Evolutionary conservation across 2,797 vertebrate species (phyloP).

Genomic region (Thripadectes ignobilis): DNA sequence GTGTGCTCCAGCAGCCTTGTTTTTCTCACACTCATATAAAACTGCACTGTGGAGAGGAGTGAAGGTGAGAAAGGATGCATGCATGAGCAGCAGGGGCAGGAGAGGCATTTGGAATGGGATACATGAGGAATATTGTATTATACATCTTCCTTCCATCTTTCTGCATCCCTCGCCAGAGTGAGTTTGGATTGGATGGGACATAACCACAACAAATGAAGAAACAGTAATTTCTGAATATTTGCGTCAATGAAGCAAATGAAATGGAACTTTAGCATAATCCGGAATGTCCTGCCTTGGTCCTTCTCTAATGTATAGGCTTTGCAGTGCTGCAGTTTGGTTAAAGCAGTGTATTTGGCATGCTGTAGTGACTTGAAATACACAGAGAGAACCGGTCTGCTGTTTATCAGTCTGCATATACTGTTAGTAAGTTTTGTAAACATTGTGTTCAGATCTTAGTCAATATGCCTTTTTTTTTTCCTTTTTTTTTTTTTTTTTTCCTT

Average conservation of each 20-base stretch:
- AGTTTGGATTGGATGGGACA: background rate
- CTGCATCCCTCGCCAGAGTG: accelerated
- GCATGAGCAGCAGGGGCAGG: background rate
- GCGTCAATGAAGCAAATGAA: background rate
- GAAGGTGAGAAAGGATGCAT: background rate
- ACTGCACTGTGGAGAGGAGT: background rate
- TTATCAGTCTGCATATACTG: background rate
- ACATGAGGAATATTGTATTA: background rate
- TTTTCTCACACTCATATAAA: background rate
- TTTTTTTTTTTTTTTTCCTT: accelerated
- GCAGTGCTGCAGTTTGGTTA: background rate
- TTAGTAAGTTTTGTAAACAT: background rate
- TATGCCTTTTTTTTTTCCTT: background rate
- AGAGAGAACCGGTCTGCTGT: background rate
- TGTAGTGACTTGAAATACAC: background rate
- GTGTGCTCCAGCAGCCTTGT: background rate
- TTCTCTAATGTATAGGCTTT: background rate
- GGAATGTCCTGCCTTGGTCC: background rate
- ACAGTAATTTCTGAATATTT: background rate
- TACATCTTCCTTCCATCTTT: background rate
- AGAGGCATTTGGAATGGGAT: background rate
- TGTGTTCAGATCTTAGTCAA: background rate
- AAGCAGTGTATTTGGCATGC: background rate
- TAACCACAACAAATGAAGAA: background rate
- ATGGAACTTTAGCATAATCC: background rate